phyloP scores from a whole-genome alignment of 1,140 invertebrate genomes.

The Zophobas atratus region DNA sequence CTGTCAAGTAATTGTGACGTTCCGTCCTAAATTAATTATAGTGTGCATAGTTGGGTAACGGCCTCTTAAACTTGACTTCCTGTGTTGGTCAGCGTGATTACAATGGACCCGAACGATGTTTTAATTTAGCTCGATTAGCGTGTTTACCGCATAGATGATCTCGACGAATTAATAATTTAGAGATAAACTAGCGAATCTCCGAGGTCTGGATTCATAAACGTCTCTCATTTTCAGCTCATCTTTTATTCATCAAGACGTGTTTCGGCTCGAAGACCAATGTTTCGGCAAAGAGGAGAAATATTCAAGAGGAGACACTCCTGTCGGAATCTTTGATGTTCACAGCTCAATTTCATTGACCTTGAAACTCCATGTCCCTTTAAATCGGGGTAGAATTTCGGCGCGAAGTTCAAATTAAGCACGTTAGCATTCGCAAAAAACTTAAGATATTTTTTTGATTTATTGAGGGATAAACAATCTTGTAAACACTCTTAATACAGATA shows the following conservation, averaged over 20 bases:
- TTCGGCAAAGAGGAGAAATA: too few relatives aligned
- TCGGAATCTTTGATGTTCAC: too few relatives aligned
- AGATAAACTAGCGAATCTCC: slow-evolving; percentile 27
- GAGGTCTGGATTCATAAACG: slow-evolving; percentile 24
- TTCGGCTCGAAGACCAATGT: too few relatives aligned
- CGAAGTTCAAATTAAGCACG: too few relatives aligned
- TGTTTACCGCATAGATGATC: slow-evolving; percentile 30
- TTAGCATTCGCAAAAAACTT: too few relatives aligned
- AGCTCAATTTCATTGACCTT: too few relatives aligned
- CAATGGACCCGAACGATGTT: slow-evolving; percentile 24
- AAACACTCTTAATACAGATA: too few relatives aligned
- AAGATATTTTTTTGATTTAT: too few relatives aligned
- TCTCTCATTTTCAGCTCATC: slow-evolving; percentile 22
- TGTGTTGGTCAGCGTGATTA: slow-evolving; percentile 19
- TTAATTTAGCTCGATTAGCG: slow-evolving; percentile 30
- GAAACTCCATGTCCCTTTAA: too few relatives aligned
- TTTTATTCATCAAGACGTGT: slow-evolving; percentile 13
- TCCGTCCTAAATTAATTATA: slow-evolving; percentile 32
- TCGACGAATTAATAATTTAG: slow-evolving; percentile 25
- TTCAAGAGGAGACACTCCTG: too few relatives aligned
- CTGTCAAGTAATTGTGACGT: slow-evolving; percentile 10
- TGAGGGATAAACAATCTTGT: too few relatives aligned
- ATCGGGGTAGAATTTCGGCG: too few relatives aligned
- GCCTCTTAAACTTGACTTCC: slow-evolving; percentile 25
- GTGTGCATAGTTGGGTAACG: slow-evolving; percentile 24